phyloP scores from a whole-genome alignment of 2,888 invertebrate genomes.

The Euspilapteryx auroguttella region DNA sequence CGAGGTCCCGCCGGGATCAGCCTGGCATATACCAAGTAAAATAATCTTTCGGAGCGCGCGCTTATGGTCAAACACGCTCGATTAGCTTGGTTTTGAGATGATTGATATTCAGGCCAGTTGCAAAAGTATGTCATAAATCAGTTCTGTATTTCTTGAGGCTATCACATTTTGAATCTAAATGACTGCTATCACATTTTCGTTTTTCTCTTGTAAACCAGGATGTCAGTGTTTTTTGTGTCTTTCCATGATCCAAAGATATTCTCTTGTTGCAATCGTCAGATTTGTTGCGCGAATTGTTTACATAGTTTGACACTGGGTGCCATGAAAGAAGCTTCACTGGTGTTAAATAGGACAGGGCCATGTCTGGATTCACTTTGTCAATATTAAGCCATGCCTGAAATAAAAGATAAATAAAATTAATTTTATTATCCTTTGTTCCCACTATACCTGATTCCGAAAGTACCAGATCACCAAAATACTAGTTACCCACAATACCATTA shows the following conservation, averaged over 20 bases:
- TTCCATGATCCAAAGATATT: constrained; percentile 17
- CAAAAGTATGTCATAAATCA: background rate
- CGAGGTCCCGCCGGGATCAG: too few species aligned
- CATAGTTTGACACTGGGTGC: constrained; percentile 71
- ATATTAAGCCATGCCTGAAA: constrained; percentile 70
- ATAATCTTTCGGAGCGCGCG: too few species aligned
- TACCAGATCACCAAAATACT: too few species aligned
- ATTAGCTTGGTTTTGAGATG: too few species aligned
- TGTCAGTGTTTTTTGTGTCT: constrained; percentile 42
- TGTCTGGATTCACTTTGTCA: constrained; percentile 46
- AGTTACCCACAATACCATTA: too few species aligned
- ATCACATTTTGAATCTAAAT: constrained; percentile 1
- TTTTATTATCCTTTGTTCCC: too few species aligned
- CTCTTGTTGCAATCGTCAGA: constrained; percentile 59
- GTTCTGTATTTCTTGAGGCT: background rate
- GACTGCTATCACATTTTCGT: constrained; percentile 13
- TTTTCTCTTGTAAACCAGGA: constrained; percentile 38
- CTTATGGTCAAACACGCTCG: too few species aligned
- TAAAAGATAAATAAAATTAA: constrained; percentile 1
- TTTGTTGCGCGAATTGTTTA: constrained; percentile 75
- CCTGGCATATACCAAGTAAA: too few species aligned
- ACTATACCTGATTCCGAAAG: too few species aligned
- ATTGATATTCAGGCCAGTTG: background rate
- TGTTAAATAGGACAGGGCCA: constrained; percentile 57
- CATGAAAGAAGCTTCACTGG: constrained; percentile 58